Conservation (phyloP, 1,140 invertebrate genomes). For the Listronotus bonariensis region DNA sequence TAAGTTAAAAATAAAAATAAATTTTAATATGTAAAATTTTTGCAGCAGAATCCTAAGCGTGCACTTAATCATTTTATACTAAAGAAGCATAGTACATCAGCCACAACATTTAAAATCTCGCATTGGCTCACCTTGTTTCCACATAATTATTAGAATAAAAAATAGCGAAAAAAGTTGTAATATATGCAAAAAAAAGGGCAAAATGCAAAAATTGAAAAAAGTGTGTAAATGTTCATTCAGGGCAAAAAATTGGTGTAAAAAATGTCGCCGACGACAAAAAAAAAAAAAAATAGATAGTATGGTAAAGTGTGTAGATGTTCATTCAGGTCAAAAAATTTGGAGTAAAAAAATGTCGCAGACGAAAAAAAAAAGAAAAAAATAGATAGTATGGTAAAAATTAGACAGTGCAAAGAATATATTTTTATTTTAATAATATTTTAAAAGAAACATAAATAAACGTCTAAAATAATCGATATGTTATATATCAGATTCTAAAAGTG, state of each 20-base stretch:
- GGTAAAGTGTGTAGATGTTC: conserved; percentile 6
- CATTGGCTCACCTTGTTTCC: conserved; percentile 23
- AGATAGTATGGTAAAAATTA: neutral
- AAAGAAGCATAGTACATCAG: neutral
- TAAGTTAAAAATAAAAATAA: too few relatives aligned
- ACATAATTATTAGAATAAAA: conserved; percentile 6
- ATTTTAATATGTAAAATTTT: neutral
- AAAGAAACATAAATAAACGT: neutral
- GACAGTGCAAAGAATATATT: conserved; percentile 1
- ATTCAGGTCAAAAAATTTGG: neutral
- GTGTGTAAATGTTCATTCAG: conserved; percentile 7
- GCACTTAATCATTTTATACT: neutral
- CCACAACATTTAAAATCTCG: conserved; percentile 18
- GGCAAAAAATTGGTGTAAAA: conserved; percentile 1
- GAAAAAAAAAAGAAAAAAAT: conserved; percentile 1
- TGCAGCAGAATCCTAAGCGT: neutral
- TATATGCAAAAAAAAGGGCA: conserved; percentile 5
- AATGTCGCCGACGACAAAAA: conserved; percentile 4
- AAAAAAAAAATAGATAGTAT: neutral
- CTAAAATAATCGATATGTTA: conserved; percentile 2
- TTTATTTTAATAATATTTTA: conserved; percentile 2
- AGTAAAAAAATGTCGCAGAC: conserved; percentile 14
- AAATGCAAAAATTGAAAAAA: conserved; percentile 25
- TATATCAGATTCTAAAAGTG: neutral
- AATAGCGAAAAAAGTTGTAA: conserved; percentile 3